Conservation (phyloP, 1,140 invertebrate genomes). For the Mercenaria mercenaria region DNA sequence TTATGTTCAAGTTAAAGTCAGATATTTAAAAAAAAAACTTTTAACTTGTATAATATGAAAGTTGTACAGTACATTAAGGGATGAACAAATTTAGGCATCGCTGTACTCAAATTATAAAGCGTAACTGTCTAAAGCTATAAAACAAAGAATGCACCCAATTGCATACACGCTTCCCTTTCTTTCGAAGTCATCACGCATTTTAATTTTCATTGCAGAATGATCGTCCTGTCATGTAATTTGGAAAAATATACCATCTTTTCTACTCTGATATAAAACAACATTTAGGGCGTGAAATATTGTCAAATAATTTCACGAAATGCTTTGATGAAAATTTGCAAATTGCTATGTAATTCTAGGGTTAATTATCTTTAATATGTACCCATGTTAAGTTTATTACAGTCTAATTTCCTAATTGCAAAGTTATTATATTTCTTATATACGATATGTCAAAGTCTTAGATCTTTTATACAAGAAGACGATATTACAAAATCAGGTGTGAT, state of each 20-base stretch:
- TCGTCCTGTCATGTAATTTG: conserved; percentile 7
- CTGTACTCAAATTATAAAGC: too few relatives aligned
- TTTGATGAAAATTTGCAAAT: conserved; percentile 62
- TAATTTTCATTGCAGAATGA: conserved; percentile 57
- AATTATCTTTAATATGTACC: conserved; percentile 61
- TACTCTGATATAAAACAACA: conserved; percentile 5
- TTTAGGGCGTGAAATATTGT: conserved; percentile 60
- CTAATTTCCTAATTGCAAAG: conserved; percentile 47
- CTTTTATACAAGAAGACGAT: conserved; percentile 20
- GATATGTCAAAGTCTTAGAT: background rate
- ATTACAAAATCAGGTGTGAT: conserved; percentile 23
- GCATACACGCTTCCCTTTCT: background rate
- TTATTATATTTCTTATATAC: conserved; percentile 35
- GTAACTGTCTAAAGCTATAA: background rate
- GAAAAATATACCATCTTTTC: background rate
- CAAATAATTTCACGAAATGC: conserved; percentile 45
- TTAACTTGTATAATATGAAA: too few relatives aligned
- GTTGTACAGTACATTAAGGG: too few relatives aligned
- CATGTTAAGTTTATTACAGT: conserved; percentile 50
- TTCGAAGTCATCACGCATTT: conserved; percentile 29
- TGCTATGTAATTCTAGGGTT: conserved; percentile 37
- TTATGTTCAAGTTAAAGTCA: too few relatives aligned
- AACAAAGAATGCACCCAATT: conserved; percentile 16
- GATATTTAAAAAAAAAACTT: too few relatives aligned
- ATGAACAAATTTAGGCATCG: too few relatives aligned